Conservation (phyloP, 2,888 invertebrate species). For the Orchesella flavescens region DNA sequence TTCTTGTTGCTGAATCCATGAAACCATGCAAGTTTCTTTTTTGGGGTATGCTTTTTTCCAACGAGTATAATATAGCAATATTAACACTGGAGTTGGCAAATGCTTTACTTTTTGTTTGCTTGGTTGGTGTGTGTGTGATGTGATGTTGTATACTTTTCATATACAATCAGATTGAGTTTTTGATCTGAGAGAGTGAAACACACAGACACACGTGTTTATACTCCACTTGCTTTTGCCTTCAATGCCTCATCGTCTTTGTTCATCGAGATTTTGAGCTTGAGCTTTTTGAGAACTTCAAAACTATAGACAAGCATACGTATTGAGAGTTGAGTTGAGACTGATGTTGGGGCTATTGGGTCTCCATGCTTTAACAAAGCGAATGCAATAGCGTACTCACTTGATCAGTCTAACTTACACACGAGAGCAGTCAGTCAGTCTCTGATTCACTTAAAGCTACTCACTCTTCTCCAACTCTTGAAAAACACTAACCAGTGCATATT, state of each 20-base stretch:
- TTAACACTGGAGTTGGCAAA: too few species aligned
- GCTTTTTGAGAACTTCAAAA: too few species aligned
- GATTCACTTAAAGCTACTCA: constrained; percentile 49
- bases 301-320: too few species aligned
- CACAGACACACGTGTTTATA: constrained; percentile 2
- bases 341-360: background rate
- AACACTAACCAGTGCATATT: constrained; percentile 12
- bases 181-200: background rate
- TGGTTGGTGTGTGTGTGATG: too few species aligned
- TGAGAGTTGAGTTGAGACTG: too few species aligned
- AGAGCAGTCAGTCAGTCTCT: constrained; percentile 43
- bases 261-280: constrained; percentile 1
- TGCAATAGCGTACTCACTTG: background rate
- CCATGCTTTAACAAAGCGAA: background rate
- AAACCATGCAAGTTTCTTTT: too few species aligned
- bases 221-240: background rate
- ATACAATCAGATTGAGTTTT: too few species aligned
- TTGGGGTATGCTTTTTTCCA: too few species aligned
- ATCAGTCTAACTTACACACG: constrained; percentile 8
- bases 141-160: too few species aligned
- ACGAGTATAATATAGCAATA: too few species aligned
- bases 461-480: constrained; percentile 40
- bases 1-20: too few species aligned
- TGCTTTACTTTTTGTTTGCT: too few species aligned
- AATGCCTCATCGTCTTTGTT: background rate